phyloP scores from a whole-genome alignment of 2,113 vertebrate genomes.

The Nerophis ophidion region DNA sequence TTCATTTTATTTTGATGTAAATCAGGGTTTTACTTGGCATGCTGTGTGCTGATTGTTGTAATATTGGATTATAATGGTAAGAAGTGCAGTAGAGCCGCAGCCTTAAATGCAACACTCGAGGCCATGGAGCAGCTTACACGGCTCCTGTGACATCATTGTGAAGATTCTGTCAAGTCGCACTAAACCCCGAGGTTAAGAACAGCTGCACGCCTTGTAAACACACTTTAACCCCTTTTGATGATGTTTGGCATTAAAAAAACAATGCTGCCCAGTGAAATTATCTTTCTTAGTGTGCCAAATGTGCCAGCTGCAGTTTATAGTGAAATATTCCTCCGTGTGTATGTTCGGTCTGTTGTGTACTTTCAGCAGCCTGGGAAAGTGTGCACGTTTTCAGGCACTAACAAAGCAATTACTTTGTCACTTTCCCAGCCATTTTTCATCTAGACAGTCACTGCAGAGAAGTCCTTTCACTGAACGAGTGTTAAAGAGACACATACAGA shows the following conservation, averaged over 20 bases:
- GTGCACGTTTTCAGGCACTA: conserved; percentile 37
- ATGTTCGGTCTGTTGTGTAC: conserved; percentile 8
- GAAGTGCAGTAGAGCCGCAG: conserved; percentile 2
- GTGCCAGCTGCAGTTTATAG: conserved; percentile 53
- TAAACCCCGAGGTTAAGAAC: conserved; percentile 17
- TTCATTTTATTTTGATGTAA: too few relatives aligned
- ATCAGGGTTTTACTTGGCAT: background rate
- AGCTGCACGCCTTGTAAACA: conserved; percentile 40
- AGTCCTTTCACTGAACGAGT: conserved; percentile 17
- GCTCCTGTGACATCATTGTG: conserved; percentile 15
- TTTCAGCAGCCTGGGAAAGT: conserved; percentile 22
- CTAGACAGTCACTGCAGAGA: conserved; percentile 31
- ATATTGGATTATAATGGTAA: conserved; percentile 7
- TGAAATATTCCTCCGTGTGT: conserved; percentile 24
- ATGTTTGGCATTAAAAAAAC: conserved; percentile 35
- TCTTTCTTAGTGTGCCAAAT: conserved; percentile 49
- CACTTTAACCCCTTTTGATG: conserved; percentile 45
- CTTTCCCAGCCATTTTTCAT: conserved; percentile 43
- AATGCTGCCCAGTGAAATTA: conserved; percentile 28
- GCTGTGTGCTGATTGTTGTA: background rate
- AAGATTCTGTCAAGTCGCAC: conserved; percentile 14
- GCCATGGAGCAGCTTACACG: conserved; percentile 23
- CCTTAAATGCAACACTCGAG: conserved; percentile 15
- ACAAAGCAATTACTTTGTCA: conserved; percentile 36
- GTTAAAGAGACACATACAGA: conserved; percentile 20